phyloP scores from a whole-genome alignment of 2,113 vertebrate genomes.

The Rhinogobius similis region DNA sequence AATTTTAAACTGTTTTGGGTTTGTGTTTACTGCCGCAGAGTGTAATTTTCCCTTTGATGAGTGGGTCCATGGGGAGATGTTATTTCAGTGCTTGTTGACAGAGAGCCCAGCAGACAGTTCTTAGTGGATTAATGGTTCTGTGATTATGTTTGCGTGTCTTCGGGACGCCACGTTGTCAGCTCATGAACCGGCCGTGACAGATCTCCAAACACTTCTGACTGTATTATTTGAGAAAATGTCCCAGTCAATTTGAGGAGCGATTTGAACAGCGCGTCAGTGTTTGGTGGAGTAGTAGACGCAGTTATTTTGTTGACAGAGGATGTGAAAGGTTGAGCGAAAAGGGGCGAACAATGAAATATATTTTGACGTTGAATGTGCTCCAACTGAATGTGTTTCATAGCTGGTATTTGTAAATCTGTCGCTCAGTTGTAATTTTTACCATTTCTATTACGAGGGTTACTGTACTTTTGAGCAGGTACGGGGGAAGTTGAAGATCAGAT shows the following conservation, averaged over 20 bases:
- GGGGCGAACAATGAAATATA: background rate
- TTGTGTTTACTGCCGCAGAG: constrained; percentile 16
- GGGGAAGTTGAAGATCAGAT: no score
- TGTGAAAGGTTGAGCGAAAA: background rate
- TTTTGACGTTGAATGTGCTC: background rate
- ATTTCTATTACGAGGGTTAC: background rate
- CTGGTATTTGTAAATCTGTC: background rate
- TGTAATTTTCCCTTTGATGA: constrained; percentile 1
- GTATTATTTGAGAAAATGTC: constrained; percentile 5
- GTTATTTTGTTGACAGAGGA: background rate
- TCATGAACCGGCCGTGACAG: constrained; percentile 33
- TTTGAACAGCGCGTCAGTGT: background rate
- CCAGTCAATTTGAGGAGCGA: background rate
- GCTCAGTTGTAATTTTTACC: background rate
- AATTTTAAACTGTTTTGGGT: constrained; percentile 21
- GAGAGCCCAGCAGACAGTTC: constrained; percentile 37
- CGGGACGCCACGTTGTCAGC: constrained; percentile 38
- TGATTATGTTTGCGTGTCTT: constrained; percentile 41
- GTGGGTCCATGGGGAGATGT: constrained; percentile 29
- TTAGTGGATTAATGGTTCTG: constrained; percentile 41
- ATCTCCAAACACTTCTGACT: constrained; percentile 43
- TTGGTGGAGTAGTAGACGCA: background rate
- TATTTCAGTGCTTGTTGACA: constrained; percentile 54
- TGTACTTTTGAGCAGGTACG: background rate
- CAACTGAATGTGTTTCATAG: background rate